Conservation (phyloP, 2,797 vertebrate genomes). For the Alauda arvensis region DNA sequence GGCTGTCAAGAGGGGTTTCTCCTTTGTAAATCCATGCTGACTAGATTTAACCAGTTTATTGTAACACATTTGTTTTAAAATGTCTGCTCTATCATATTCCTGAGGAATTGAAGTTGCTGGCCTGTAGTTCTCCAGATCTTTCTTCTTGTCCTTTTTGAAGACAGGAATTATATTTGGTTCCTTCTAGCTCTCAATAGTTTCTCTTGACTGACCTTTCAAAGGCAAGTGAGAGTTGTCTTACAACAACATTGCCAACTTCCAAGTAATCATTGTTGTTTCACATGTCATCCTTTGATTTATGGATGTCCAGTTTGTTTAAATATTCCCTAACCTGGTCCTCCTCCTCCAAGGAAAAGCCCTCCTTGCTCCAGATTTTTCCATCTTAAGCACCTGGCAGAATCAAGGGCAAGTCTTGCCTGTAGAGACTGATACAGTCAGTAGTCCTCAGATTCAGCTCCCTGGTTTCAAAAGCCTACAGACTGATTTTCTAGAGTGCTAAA, state of each 20-base stretch:
- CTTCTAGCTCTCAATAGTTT: not conserved
- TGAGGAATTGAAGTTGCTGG: not conserved
- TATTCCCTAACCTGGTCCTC: not conserved
- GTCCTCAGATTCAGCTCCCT: not conserved
- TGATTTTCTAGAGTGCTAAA: not conserved
- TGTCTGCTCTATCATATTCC: not conserved
- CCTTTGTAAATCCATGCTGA: not conserved
- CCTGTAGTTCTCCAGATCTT: not conserved
- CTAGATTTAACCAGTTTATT: not conserved
- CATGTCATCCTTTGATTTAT: not conserved
- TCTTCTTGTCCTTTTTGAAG: not conserved
- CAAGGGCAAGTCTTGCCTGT: not conserved
- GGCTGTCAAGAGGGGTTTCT: not conserved
- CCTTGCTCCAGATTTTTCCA: not conserved
- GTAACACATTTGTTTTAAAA: not conserved
- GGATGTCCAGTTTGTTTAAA: not conserved
- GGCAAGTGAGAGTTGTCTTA: not conserved
- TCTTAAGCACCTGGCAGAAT: not conserved
- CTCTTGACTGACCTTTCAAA: not conserved
- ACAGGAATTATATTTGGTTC: not conserved
- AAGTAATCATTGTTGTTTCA: not conserved
- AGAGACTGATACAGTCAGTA: not conserved
- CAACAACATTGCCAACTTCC: not conserved
- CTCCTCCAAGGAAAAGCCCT: not conserved
- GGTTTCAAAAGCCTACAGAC: not conserved